These are phyloP conservation scores for Acyrthosiphon pisum DNA, from an alignment of 1,140 invertebrate species.

Conservation along the genomic window DNA sequence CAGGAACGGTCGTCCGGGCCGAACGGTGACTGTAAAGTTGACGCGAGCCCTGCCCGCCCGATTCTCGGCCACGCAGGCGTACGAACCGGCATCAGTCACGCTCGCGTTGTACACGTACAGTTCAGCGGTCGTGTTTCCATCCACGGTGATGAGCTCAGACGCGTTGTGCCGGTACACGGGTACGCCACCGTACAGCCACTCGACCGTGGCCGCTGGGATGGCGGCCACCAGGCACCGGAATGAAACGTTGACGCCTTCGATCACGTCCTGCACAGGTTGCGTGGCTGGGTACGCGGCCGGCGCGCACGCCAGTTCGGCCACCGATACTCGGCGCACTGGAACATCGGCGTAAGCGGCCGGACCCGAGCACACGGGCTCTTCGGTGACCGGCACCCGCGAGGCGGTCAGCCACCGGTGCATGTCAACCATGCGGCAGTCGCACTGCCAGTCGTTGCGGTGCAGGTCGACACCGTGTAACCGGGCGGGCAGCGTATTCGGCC, in stretches of 20 bases:
- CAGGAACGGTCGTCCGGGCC: conserved; percentile 74
- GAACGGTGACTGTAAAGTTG: conserved; percentile 79
- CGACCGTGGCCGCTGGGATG: conserved; percentile 77
- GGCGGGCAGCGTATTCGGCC: conserved; percentile 74
- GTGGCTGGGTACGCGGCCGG: conserved; percentile 75
- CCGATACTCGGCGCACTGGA: conserved; percentile 73
- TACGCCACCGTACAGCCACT: conserved; percentile 81
- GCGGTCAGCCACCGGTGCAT: conserved; percentile 79
- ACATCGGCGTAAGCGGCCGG: conserved; percentile 73
- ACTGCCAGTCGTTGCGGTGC: conserved; percentile 88
- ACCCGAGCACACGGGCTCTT: conserved; percentile 76
- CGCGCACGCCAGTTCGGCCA: conserved; percentile 80
- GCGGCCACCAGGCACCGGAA: conserved; percentile 79
- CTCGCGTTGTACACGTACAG: conserved; percentile 78
- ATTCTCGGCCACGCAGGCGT: conserved; percentile 82
- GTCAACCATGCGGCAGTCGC: conserved; percentile 81
- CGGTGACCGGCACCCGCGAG: conserved; percentile 74
- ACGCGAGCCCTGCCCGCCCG: conserved; percentile 76
- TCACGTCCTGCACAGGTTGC: conserved; percentile 76
- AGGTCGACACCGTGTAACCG: conserved; percentile 79
- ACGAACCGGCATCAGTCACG: conserved; percentile 79
- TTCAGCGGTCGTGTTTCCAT: conserved; percentile 72
- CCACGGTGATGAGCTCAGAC: conserved; percentile 72
- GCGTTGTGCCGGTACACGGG: conserved; percentile 75
- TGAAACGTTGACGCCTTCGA: conserved; percentile 80